These are phyloP conservation scores for Lucilia cuprina DNA, from an alignment of 1,140 invertebrate genomes.

Conservation along the genomic window DNA sequence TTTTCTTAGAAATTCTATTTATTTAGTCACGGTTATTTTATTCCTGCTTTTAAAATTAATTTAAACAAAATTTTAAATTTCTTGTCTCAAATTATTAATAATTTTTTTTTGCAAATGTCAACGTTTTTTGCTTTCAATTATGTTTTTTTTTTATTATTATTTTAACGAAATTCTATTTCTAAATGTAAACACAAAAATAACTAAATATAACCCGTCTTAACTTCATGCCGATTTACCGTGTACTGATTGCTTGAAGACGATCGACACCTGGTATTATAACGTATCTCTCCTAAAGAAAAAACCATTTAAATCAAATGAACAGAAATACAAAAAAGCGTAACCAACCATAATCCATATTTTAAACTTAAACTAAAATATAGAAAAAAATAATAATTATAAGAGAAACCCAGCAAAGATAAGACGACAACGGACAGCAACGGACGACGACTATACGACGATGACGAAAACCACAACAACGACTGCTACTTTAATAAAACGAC, in stretches of 20 bases:
- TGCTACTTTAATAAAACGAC: neutral
- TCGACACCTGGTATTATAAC: constrained; percentile 62
- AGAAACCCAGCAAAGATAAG: constrained; percentile 36
- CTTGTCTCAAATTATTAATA: neutral
- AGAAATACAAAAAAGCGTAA: neutral
- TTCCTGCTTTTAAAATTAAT: neutral
- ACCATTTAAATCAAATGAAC: constrained; percentile 38
- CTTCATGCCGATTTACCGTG: constrained; percentile 59
- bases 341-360: constrained; percentile 30
- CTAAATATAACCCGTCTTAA: constrained; percentile 44
- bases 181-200: neutral
- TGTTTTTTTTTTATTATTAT: neutral
- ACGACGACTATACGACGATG: no score
- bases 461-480: neutral
- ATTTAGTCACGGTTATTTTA: neutral
- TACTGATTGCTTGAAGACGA: constrained; percentile 60
- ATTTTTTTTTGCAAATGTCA: neutral
- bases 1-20: neutral
- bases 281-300: constrained; percentile 41
- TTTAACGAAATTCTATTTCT: neutral
- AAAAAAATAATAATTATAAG: constrained; percentile 13
- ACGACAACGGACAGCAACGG: neutral
- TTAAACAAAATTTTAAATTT: neutral
- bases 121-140: neutral
- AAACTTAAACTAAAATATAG: constrained; percentile 29